A percentile compares a stretch with the other conserved stretches of the same genome.
phyloP scores from a whole-genome alignment of 2,888 invertebrate genomes.

The Polylopha cassiicola region DNA sequence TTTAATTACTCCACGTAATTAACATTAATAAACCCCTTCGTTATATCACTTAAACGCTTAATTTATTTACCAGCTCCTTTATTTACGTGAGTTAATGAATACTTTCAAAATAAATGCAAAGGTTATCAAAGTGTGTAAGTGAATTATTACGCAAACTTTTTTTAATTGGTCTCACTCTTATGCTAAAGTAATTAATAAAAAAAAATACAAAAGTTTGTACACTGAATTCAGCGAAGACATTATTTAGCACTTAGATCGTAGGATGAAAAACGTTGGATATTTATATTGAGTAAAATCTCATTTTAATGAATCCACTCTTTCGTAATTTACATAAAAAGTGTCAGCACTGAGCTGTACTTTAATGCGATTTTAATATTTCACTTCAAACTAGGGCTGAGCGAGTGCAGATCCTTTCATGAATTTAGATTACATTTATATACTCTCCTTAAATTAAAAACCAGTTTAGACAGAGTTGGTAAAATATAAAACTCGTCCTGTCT shows the following conservation, averaged over 20 bases:
- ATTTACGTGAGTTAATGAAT: constrained; percentile 3
- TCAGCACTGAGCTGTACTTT: constrained; percentile 46
- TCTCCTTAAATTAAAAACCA: too few species aligned
- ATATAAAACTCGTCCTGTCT: too few species aligned
- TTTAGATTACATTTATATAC: too few species aligned
- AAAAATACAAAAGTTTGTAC: too few species aligned
- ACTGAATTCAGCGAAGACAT: constrained; percentile 31
- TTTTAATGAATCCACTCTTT: constrained; percentile 51
- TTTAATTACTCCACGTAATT: constrained; percentile 38
- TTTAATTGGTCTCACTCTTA: constrained; percentile 3
- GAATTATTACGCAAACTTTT: background rate
- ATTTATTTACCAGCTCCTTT: constrained; percentile 11
- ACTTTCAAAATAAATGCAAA: too few species aligned
- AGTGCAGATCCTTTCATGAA: background rate
- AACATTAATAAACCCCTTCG: constrained; percentile 10
- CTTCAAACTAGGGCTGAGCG: constrained; percentile 27
- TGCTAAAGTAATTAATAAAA: too few species aligned
- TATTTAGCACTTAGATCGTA: constrained; percentile 37
- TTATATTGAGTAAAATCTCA: constrained; percentile 38
- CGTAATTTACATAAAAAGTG: constrained; percentile 60
- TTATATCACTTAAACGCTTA: constrained; percentile 2
- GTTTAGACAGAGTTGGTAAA: too few species aligned
- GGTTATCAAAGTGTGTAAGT: background rate
- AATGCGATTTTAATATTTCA: constrained; percentile 56
- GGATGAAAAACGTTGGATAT: constrained; percentile 33